A percentile compares a stretch with the other conserved stretches of the same genome.
phyloP scores from a whole-genome alignment of 2,888 invertebrate genomes.

The Malthinus flaveolus region DNA sequence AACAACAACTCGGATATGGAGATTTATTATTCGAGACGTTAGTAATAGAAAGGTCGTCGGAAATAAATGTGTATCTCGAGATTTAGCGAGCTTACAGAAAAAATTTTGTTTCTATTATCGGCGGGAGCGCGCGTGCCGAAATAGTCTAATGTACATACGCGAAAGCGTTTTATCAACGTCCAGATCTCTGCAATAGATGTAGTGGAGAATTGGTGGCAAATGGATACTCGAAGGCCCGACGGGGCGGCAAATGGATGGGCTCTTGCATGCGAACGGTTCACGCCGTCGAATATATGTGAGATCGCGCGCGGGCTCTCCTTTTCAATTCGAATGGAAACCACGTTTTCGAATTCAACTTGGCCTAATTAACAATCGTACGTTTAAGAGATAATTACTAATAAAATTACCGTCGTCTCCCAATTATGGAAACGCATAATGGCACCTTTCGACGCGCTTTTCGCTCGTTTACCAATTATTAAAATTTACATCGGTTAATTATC shows the following conservation, averaged over 20 bases:
- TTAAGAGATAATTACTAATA: constrained; percentile 34
- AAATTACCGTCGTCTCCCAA: constrained; percentile 31
- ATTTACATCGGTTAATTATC: no score
- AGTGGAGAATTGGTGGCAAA: constrained; percentile 44
- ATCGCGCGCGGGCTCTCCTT: constrained; percentile 33
- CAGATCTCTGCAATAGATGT: constrained; percentile 39
- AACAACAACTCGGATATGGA: constrained; percentile 39
- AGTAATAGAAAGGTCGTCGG: constrained; percentile 41
- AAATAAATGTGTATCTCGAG: constrained; percentile 43
- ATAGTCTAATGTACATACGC: constrained; percentile 36
- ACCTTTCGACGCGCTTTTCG: no score
- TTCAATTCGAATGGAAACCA: constrained; percentile 39
- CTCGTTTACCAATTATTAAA: no score
- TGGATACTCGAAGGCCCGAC: constrained; percentile 40
- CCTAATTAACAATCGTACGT: constrained; percentile 34
- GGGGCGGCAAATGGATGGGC: constrained; percentile 37
- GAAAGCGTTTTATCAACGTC: constrained; percentile 37
- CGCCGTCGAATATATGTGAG: constrained; percentile 36
- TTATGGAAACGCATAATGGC: no score
- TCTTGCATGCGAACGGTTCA: constrained; percentile 37
- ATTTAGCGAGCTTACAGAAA: constrained; percentile 22
- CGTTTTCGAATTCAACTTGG: constrained; percentile 35
- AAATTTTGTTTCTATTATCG: constrained; percentile 19
- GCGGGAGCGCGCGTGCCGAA: constrained; percentile 31
- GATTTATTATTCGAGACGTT: constrained; percentile 41